phyloP scores from a whole-genome alignment of 2,888 invertebrate species.

The Tiliacea citrago region DNA sequence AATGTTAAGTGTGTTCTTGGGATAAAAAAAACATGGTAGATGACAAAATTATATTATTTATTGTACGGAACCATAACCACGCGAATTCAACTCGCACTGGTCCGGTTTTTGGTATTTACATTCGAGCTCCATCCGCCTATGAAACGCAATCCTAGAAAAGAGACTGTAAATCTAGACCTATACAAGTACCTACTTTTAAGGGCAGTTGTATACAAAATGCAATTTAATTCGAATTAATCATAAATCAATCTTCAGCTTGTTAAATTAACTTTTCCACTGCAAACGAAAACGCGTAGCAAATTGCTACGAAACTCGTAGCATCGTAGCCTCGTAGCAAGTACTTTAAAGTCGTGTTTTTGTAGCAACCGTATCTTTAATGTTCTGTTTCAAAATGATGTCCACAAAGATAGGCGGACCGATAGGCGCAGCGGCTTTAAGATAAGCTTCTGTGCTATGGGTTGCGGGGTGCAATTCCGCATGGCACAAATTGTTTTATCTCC shows the following conservation, averaged over 20 bases:
- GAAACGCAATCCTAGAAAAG: not conserved
- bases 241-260: not conserved
- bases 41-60: too few species aligned
- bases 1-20: too few species aligned
- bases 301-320: conserved; percentile 44
- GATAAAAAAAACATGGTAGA: too few species aligned
- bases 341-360: conserved; percentile 8
- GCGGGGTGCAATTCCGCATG: conserved; percentile 1
- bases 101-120: not conserved
- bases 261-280: not conserved
- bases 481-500: not conserved
- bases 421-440: not conserved
- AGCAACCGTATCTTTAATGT: conserved; percentile 5
- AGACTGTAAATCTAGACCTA: conserved; percentile 11
- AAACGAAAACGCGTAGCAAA: conserved; percentile 45
- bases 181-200: not conserved
- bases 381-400: not conserved
- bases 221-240: not conserved
- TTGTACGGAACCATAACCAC: too few species aligned
- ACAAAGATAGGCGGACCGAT: not conserved
- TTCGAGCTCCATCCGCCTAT: conserved; percentile 6
- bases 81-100: too few species aligned
- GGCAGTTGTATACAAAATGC: not conserved
- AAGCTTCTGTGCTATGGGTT: not conserved
- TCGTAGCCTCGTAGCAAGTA: conserved; percentile 39